phyloP scores from a whole-genome alignment of 2,113 vertebrate species.

The Lepus timidus region DNA sequence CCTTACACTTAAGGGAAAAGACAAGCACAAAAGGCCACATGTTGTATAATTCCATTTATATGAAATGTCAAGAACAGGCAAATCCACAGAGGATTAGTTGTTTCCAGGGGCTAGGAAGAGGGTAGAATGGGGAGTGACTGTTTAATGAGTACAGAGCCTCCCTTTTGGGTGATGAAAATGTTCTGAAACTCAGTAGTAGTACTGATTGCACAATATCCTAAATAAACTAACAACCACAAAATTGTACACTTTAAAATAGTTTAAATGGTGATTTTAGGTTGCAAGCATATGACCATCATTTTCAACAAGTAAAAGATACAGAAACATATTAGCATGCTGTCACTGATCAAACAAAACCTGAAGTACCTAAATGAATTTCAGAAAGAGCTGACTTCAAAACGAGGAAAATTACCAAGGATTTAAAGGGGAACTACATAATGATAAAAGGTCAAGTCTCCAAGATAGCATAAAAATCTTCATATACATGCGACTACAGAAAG shows the following conservation, averaged over 20 bases:
- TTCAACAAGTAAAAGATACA: not conserved
- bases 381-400: not conserved
- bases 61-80: too few relatives aligned
- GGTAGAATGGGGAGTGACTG: too few relatives aligned
- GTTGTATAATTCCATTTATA: too few relatives aligned
- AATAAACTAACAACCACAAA: not conserved
- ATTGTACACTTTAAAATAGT: too few relatives aligned
- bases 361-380: not conserved
- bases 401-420: not conserved
- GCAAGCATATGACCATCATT: not conserved
- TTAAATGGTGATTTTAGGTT: not conserved
- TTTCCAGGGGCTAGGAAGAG: too few relatives aligned
- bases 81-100: too few relatives aligned
- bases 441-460: not conserved
- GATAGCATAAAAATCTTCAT: not conserved
- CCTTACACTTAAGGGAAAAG: not conserved
- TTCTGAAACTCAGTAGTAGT: not conserved
- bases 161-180: not conserved
- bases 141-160: too few relatives aligned
- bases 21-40: too few relatives aligned
- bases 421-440: not conserved
- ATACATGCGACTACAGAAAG: not conserved
- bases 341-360: not conserved
- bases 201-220: not conserved
- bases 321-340: not conserved